Base-by-base conservation (phyloP, 2,113 vertebrate genomes). In the Semicossyphus pulcher region DNA sequence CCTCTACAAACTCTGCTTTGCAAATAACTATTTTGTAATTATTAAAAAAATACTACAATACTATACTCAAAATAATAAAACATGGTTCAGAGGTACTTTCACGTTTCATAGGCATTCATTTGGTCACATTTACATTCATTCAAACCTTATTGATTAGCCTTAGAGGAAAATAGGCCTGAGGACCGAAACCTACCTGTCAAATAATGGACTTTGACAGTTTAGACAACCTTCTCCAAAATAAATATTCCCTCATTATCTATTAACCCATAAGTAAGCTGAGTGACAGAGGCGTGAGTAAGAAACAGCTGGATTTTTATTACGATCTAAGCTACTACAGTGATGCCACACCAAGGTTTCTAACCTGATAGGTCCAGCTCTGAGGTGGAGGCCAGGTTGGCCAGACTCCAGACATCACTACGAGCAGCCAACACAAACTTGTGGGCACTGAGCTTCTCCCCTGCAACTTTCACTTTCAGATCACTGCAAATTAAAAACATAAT, bases 371-470 rank as follows among this genome's bases (percentile, higher is more conserved):
- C 97, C 88, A 99, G 92, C 86, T 98, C 96, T 48, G 95, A 83
- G 9, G 94, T 95, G 18, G 96, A 94, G 54, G 95, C 93, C 70
- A 99, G 85, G 91, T 88, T 98, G 83, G 93, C 85, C 64, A 98
- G 92, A 71, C 96, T 99, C 98, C 98, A 99, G 18, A 86, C 76
- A 31, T 99, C 98, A 29, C 95, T 99, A 68, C 97, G 97, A 3
- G 98, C 97, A 0, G 98, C 98, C 93, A 99, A 85, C 36, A 99
- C 96, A 90, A 99, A 99, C 89, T 99, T 99, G 88, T 99, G 98
- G 76, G 96, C 97, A 2, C 52, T 90, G 83, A 98, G 91, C 56
- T 51, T 76, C 65, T 92, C 89, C 64, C 90, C 93, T 42, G 94
- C 94, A 56, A 99, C 93, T 79, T 96, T 97, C 85, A 99, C 95